A percentile compares a stretch with the other conserved stretches of the same genome.
Conservation (phyloP, 1,140 invertebrate species). For the Drosophila pallidifrons region DNA sequence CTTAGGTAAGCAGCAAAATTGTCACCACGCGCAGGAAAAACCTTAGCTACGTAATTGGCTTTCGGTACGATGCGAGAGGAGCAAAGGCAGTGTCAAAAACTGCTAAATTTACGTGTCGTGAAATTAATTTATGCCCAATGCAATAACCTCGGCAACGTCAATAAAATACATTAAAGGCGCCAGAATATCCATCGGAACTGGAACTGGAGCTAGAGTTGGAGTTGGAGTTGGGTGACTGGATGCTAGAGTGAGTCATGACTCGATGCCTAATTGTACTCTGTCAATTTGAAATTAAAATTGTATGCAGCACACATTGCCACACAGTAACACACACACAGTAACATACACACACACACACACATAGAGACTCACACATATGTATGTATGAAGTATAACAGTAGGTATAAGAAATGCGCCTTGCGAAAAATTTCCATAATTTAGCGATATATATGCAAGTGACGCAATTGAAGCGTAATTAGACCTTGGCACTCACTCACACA, state of each 20-base stretch:
- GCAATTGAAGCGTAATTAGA: conserved; percentile 85
- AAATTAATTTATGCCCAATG: conserved; percentile 85
- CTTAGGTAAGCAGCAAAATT: conserved; percentile 81
- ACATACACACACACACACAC: conserved; percentile 1
- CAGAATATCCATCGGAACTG: conserved; percentile 25
- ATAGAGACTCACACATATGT: conserved; percentile 9
- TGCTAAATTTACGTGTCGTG: conserved; percentile 84
- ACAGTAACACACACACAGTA: conserved; percentile 14
- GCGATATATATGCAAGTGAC: conserved; percentile 84
- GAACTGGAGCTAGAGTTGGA: conserved; percentile 1
- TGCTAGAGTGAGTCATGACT: conserved; percentile 10
- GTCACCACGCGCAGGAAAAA: conserved; percentile 71
- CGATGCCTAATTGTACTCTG: conserved; percentile 74
- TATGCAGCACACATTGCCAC: conserved; percentile 31
- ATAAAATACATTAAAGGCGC: conserved; percentile 83
- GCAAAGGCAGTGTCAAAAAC: conserved; percentile 71
- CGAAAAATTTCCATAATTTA: conserved; percentile 85
- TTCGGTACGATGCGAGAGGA: conserved; percentile 36
- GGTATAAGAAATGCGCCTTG: conserved; percentile 76
- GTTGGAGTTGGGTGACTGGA: not conserved
- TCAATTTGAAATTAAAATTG: conserved; percentile 83
- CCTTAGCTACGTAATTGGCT: conserved; percentile 75
- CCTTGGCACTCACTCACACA: conserved; percentile 64
- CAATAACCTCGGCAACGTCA: conserved; percentile 84
- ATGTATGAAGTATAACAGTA: conserved; percentile 2